Percentiles rank a stretch among this genome's conserved stretches.
Conservation (phyloP, 2,113 vertebrate genomes). For the Canis aureus region DNA sequence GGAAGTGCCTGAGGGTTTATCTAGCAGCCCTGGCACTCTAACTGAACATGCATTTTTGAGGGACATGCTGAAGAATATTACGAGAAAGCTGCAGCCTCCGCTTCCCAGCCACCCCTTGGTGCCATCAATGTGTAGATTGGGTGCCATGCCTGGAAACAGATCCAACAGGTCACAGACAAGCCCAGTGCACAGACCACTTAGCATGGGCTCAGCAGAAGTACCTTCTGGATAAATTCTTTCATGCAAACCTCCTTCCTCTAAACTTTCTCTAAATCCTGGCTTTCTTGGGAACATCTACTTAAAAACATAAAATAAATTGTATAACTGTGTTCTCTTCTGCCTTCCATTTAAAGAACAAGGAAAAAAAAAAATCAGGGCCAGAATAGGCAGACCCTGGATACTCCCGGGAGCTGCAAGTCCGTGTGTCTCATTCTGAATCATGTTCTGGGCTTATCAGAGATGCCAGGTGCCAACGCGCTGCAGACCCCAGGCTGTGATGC, state of each 20-base stretch:
- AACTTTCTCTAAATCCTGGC: not conserved
- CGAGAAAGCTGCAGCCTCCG: not conserved
- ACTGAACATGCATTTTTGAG: rapidly evolving
- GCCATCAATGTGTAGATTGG: rapidly evolving
- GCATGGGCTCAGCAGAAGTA: not conserved
- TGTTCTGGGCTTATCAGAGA: not conserved
- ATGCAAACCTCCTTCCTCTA: not conserved
- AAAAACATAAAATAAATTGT: not conserved
- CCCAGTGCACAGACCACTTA: not conserved
- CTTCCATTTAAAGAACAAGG: not conserved
- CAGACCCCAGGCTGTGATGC: not conserved
- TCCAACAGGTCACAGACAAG: not conserved
- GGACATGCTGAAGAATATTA: not conserved
- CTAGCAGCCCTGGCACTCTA: not conserved
- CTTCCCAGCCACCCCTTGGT: too few species aligned
- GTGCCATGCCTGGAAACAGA: not conserved
- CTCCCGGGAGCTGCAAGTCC: not conserved
- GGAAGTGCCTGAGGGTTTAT: not conserved
- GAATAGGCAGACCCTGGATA: not conserved
- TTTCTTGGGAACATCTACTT: conserved; percentile 30
- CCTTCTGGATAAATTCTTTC: not conserved
- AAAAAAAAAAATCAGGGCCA: not conserved
- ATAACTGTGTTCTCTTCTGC: not conserved
- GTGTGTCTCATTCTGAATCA: not conserved
- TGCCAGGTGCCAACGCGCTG: rapidly evolving